Conservation (phyloP, 2,888 invertebrate genomes). For the Chrysopilus asiliformis region DNA sequence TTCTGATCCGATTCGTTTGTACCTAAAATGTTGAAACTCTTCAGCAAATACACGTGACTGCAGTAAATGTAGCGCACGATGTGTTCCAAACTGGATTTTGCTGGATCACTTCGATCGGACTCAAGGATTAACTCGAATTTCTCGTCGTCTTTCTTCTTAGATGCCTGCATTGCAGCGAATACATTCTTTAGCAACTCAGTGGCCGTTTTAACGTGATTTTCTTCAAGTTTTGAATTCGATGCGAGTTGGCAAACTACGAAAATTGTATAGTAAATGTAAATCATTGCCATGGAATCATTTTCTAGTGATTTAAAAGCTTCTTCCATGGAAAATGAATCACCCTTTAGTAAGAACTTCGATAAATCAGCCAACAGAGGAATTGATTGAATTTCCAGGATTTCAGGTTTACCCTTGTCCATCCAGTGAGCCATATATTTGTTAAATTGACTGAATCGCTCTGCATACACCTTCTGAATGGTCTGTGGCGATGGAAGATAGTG, state of each 20-base stretch:
- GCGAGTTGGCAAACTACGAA: constrained; percentile 23
- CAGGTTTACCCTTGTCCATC: constrained; percentile 13
- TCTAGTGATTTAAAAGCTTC: constrained; percentile 20
- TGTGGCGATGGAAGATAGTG: constrained; percentile 28
- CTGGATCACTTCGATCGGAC: constrained; percentile 13
- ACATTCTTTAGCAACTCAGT: constrained; percentile 7
- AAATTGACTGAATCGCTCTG: constrained; percentile 15
- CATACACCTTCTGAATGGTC: constrained; percentile 20
- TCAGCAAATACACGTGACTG: constrained; percentile 23
- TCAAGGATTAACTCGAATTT: constrained; percentile 2
- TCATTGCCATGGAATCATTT: constrained; percentile 25
- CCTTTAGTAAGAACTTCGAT: constrained; percentile 17
- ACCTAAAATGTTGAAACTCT: constrained; percentile 22
- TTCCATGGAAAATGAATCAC: constrained; percentile 14
- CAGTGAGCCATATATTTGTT: constrained; percentile 22
- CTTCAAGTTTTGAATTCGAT: constrained; percentile 18
- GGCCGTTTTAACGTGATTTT: constrained; percentile 15
- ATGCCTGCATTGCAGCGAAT: too few species aligned
- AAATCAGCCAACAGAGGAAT: constrained; percentile 21
- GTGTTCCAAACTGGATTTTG: constrained; percentile 17
- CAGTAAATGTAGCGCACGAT: constrained; percentile 30
- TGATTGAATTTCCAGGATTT: constrained; percentile 4
- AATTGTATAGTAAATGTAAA: constrained; percentile 26
- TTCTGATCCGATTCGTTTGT: constrained; percentile 19
- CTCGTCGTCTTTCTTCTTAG: too few species aligned